phyloP scores from a whole-genome alignment of 2,113 vertebrate genomes.

The Apus apus region DNA sequence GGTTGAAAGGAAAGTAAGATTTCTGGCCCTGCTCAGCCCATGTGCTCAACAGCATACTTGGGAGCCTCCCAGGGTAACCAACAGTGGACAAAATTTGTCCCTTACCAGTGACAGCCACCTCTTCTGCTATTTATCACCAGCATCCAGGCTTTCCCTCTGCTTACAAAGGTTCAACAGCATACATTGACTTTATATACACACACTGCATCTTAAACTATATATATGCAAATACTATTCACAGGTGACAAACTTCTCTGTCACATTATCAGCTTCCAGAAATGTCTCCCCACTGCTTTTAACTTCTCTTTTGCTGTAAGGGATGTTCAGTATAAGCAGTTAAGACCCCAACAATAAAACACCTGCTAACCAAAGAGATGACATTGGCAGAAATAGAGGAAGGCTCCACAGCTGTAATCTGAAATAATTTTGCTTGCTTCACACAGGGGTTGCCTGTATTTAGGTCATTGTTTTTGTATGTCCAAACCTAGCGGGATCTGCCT shows the following conservation, averaged over 20 bases:
- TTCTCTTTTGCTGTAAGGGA: not conserved
- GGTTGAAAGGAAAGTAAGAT: not conserved
- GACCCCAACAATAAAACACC: not conserved
- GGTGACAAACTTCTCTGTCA: not conserved
- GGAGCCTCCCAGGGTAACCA: not conserved
- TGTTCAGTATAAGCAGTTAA: not conserved
- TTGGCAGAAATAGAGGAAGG: not conserved
- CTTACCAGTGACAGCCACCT: not conserved
- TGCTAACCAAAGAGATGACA: not conserved
- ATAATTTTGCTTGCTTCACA: not conserved
- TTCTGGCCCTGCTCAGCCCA: not conserved
- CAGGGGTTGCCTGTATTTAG: not conserved
- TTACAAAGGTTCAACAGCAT: not conserved
- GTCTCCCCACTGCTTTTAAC: not conserved
- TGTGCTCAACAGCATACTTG: not conserved
- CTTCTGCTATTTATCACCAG: not conserved
- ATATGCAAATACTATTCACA: not conserved
- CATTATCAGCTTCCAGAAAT: not conserved
- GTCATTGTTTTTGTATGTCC: not conserved
- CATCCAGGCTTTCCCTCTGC: not conserved
- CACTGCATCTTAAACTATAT: accelerated
- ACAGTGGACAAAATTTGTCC: not conserved
- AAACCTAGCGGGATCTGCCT: not conserved
- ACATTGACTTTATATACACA: not conserved
- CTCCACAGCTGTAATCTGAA: not conserved